Conservation (phyloP, 1,140 invertebrate species). For the Bombus picipes region DNA sequence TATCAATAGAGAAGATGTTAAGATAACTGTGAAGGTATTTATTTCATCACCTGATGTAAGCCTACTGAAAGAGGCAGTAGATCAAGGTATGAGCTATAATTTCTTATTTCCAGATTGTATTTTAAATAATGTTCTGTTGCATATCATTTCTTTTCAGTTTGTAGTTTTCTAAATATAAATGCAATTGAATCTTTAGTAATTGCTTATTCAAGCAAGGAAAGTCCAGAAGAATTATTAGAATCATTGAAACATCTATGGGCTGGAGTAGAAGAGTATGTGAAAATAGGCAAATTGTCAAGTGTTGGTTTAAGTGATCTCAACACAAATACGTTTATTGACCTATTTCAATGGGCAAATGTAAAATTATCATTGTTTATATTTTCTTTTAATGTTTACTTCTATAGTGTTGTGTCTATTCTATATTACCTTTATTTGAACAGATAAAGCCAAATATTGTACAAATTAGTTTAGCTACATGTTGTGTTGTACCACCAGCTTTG, state of each 20-base stretch:
- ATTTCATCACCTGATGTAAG: conserved; percentile 79
- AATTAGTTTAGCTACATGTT: conserved; percentile 97
- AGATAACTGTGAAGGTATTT: conserved; percentile 85
- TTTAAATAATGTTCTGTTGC: neutral
- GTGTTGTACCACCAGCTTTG: conserved; percentile 95
- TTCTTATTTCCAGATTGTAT: neutral
- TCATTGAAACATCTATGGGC: conserved; percentile 89
- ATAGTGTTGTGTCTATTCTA: conserved; percentile 28
- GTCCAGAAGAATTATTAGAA: conserved; percentile 83
- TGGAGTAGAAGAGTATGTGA: conserved; percentile 87
- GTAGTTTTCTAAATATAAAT: conserved; percentile 85
- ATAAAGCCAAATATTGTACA: conserved; percentile 96
- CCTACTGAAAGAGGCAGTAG: conserved; percentile 80
- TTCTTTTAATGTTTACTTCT: neutral
- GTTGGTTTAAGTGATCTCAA: conserved; percentile 96
- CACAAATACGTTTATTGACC: conserved; percentile 88
- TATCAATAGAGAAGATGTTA: conserved; percentile 83
- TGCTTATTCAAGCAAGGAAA: conserved; percentile 84
- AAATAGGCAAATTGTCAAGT: conserved; percentile 86
- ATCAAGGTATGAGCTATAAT: conserved; percentile 75
- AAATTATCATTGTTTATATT: conserved; percentile 52
- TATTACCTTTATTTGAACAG: conserved; percentile 75
- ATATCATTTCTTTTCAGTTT: conserved; percentile 82
- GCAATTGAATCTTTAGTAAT: conserved; percentile 90
- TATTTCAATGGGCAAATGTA: conserved; percentile 91